phyloP scores from a whole-genome alignment of 2,113 vertebrate species.

The Seriola aureovittata region DNA sequence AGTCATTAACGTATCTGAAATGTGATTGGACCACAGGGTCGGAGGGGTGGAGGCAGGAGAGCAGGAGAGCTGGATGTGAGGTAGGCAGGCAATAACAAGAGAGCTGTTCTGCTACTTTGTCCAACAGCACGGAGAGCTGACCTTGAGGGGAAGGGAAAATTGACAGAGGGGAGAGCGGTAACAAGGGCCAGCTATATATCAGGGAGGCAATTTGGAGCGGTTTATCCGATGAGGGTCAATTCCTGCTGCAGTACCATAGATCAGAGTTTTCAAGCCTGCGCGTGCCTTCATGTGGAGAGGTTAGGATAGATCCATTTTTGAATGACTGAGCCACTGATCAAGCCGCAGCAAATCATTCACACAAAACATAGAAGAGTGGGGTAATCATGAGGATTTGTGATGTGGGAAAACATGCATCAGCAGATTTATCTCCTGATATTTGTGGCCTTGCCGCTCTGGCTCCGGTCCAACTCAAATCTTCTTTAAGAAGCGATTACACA shows the following conservation, averaged over 20 bases:
- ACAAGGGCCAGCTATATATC: conserved; percentile 84
- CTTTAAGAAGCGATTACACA: conserved; percentile 64
- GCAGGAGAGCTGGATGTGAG: conserved; percentile 42
- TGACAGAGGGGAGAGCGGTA: conserved; percentile 79
- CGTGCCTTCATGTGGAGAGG: conserved; percentile 59
- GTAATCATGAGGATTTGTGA: conserved; percentile 79
- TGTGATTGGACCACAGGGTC: conserved; percentile 55
- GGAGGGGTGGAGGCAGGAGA: conserved; percentile 7
- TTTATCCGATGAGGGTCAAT: conserved; percentile 86
- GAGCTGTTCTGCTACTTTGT: conserved; percentile 73
- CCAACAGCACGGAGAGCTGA: conserved; percentile 74
- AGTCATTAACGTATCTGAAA: conserved; percentile 60
- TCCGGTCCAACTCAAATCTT: conserved; percentile 63
- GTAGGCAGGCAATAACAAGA: conserved; percentile 53
- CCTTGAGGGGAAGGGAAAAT: conserved; percentile 84
- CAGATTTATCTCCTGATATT: conserved; percentile 73
- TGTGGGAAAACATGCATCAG: conserved; percentile 70
- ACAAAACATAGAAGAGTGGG: conserved; percentile 68
- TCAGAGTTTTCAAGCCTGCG: conserved; percentile 77
- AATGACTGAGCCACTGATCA: conserved; percentile 72
- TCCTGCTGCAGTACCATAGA: conserved; percentile 78
- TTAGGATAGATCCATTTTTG: conserved; percentile 73
- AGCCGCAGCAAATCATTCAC: conserved; percentile 69
- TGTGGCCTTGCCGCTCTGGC: conserved; percentile 56
- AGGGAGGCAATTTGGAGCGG: conserved; percentile 83